These are phyloP conservation scores for Gymnoscopelus microlampas DNA, from an alignment of 2,797 vertebrate genomes.

Conservation along the genomic window DNA sequence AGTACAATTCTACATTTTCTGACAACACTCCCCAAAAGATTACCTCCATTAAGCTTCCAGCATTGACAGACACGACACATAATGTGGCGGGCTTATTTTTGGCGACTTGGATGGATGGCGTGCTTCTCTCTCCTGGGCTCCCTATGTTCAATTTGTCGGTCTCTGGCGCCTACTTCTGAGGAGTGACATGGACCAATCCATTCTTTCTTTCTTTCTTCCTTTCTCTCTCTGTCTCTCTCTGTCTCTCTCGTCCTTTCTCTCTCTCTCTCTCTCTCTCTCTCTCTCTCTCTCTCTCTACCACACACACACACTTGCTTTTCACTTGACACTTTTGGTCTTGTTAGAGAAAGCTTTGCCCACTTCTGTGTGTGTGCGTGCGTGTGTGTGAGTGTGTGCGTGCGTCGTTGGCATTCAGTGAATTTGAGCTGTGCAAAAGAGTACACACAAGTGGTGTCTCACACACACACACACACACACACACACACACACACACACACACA, in stretches of 20 bases:
- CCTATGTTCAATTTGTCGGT: slow-evolving; percentile 37
- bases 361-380: slow-evolving; percentile 20
- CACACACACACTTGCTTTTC: slow-evolving; percentile 27
- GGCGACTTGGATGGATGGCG: slow-evolving; percentile 18
- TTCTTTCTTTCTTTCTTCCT: too few species aligned
- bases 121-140: slow-evolving; percentile 23
- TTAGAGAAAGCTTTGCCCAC: slow-evolving; percentile 2
- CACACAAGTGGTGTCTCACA: neutral
- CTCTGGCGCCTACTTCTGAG: slow-evolving; percentile 44
- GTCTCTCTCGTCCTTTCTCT: slow-evolving; percentile 14
- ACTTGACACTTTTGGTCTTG: slow-evolving; percentile 49
- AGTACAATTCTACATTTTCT: slow-evolving; percentile 41
- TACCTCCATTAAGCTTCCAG: slow-evolving; percentile 24
- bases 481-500: slow-evolving; percentile 7
- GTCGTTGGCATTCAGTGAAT: too few species aligned
- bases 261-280: neutral
- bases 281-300: neutral
- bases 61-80: slow-evolving; percentile 24
- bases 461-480: slow-evolving; percentile 8
- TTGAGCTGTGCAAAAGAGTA: slow-evolving; percentile 14
- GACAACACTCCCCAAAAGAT: slow-evolving; percentile 33
- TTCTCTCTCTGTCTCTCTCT: neutral
- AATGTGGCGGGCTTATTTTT: slow-evolving; percentile 24
- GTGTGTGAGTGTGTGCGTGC: slow-evolving; percentile 16
- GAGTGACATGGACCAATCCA: slow-evolving; percentile 29